Evolutionary conservation across 2,113 vertebrate species (phyloP).

Genomic region (Cyphomyrus discorhynchus): DNA sequence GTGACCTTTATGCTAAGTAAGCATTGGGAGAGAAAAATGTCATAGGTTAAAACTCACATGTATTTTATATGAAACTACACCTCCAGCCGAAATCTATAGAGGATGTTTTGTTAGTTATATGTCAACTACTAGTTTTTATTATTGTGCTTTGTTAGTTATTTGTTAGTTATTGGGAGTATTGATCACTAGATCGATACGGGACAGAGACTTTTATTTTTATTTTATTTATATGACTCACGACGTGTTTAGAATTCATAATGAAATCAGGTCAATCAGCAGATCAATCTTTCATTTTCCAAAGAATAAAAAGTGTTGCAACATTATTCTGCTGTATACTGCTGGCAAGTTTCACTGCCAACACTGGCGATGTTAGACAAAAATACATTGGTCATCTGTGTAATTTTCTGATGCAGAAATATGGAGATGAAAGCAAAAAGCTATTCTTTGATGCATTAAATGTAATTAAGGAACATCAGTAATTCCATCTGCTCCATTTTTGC

Average conservation of each 20-base stretch:
- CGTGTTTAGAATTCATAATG: neutral
- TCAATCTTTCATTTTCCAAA: neutral
- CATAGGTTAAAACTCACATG: neutral
- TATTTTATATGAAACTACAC: neutral
- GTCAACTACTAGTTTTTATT: neutral
- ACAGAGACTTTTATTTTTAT: neutral
- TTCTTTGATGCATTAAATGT: neutral
- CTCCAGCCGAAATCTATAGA: neutral
- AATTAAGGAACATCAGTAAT: neutral
- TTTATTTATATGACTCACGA: neutral
- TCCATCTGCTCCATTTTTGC: neutral
- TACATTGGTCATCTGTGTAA: neutral
- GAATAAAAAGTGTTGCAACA: neutral
- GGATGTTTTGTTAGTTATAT: neutral
- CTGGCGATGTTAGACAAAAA: neutral
- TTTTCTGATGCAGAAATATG: neutral
- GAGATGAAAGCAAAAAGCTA: neutral
- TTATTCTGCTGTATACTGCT: neutral
- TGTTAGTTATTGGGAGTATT: neutral
- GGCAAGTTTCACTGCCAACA: neutral
- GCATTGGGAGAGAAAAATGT: neutral
- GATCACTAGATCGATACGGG: neutral
- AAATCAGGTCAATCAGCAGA: neutral
- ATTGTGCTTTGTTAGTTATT: neutral
- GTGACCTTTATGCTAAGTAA: neutral